Percentiles rank a stretch among this genome's conserved stretches.
Evolutionary conservation across 1,140 invertebrate genomes (phyloP).

Genomic region (Apis laboriosa): DNA sequence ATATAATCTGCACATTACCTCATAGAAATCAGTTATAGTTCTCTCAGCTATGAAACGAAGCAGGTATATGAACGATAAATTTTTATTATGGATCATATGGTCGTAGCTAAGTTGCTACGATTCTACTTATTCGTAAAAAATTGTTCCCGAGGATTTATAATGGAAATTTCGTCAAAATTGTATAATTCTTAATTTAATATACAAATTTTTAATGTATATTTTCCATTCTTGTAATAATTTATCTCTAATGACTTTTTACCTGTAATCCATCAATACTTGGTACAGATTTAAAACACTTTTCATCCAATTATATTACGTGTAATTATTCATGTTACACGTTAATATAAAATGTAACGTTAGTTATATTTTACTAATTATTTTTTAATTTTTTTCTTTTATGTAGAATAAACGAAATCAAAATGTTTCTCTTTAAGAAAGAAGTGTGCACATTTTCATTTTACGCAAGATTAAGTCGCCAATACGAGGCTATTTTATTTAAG

Average conservation of each 20-base stretch:
- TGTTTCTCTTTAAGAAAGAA: no score
- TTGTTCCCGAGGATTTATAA: background rate
- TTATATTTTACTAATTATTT: no score
- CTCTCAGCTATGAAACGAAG: background rate
- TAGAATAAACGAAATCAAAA: no score
- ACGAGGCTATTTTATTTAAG: background rate
- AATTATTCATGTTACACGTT: no score
- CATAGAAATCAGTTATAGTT: background rate
- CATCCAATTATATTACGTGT: no score
- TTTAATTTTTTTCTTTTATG: no score
- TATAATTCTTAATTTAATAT: background rate
- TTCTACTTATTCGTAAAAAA: background rate
- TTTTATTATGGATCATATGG: background rate
- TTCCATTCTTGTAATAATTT: background rate
- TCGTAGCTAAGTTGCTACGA: background rate
- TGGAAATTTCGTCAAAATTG: background rate
- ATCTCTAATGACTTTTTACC: no score
- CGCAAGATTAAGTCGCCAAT: no score
- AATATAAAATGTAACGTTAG: no score
- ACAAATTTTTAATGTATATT: background rate
- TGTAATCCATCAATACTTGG: no score
- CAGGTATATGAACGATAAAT: background rate
- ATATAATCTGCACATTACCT: background rate
- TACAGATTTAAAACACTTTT: no score
- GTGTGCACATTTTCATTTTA: no score